Evolutionary conservation across 2,113 vertebrate genomes (phyloP).

Genomic region (Lepus timidus): DNA sequence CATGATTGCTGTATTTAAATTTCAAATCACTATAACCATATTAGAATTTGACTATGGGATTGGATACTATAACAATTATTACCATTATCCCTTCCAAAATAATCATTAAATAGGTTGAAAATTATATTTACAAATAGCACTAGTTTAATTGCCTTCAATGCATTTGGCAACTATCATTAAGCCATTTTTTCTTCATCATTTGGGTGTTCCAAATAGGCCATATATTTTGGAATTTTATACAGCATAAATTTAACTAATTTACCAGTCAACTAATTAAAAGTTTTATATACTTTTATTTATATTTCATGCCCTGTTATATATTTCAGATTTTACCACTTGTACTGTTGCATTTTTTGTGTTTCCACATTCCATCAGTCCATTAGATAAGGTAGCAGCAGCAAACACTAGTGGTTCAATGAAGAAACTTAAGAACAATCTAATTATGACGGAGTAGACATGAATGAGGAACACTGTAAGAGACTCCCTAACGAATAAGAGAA

Average conservation of each 20-base stretch:
- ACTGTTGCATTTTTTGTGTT: not conserved
- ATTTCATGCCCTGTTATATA: not conserved
- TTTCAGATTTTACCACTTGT: not conserved
- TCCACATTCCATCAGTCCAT: not conserved
- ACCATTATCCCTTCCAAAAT: constrained; percentile 17
- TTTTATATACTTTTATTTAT: not conserved
- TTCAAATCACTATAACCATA: not conserved
- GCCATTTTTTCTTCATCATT: not conserved
- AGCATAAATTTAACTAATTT: not conserved
- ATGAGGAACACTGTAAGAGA: not conserved
- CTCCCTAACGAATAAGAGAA: not conserved
- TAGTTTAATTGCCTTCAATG: constrained; percentile 34
- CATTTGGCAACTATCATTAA: not conserved
- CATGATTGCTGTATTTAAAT: constrained; percentile 5
- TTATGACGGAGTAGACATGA: not conserved
- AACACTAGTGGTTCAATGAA: constrained; percentile 6
- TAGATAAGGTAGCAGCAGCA: not conserved
- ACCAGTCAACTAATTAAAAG: not conserved
- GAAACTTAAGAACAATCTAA: not conserved
- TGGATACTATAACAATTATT: not conserved
- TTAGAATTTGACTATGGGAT: constrained; percentile 8
- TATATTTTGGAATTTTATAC: not conserved
- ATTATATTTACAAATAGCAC: not conserved
- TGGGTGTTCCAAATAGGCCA: not conserved
- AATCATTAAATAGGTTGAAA: constrained; percentile 44